phyloP scores from a whole-genome alignment of 2,113 vertebrate genomes.

The Sinocyclocheilus anshuiensis region DNA sequence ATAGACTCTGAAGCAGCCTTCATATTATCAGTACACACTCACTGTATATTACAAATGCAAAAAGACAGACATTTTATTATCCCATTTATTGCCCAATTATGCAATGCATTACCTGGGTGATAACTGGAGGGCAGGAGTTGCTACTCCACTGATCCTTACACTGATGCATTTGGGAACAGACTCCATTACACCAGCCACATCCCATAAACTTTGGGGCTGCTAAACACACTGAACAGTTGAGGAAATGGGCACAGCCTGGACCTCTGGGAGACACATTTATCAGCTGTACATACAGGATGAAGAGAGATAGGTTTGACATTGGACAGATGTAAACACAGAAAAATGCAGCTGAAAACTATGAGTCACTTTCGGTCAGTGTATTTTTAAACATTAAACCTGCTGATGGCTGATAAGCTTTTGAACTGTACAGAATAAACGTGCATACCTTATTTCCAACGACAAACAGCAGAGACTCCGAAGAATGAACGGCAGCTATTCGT shows the following conservation, averaged over 20 bases:
- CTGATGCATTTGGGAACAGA: slow-evolving; percentile 74
- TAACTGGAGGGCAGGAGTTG: slow-evolving; percentile 79
- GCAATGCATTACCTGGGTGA: slow-evolving; percentile 79
- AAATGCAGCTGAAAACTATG: background rate
- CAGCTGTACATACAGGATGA: slow-evolving; percentile 70
- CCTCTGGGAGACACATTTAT: slow-evolving; percentile 82
- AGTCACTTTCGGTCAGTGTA: background rate
- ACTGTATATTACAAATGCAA: background rate
- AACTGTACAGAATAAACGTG: background rate
- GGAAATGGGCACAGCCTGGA: slow-evolving; percentile 88
- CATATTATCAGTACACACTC: background rate
- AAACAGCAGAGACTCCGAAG: slow-evolving; percentile 79
- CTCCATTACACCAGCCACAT: slow-evolving; percentile 86
- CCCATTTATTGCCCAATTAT: slow-evolving; percentile 1
- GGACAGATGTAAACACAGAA: background rate
- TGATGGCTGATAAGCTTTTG: background rate
- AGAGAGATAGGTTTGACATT: no score
- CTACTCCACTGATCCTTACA: slow-evolving; percentile 79
- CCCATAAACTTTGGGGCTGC: slow-evolving; percentile 83
- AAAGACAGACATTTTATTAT: slow-evolving; percentile 9
- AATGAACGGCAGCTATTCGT: slow-evolving; percentile 73
- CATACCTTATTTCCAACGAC: slow-evolving; percentile 84
- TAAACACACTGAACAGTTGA: slow-evolving; percentile 84
- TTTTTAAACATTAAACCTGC: background rate
- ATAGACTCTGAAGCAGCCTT: background rate